A percentile compares a stretch with the other conserved stretches of the same genome.
Conservation (phyloP, 1,140 invertebrate species). For the Octopus sinensis region DNA sequence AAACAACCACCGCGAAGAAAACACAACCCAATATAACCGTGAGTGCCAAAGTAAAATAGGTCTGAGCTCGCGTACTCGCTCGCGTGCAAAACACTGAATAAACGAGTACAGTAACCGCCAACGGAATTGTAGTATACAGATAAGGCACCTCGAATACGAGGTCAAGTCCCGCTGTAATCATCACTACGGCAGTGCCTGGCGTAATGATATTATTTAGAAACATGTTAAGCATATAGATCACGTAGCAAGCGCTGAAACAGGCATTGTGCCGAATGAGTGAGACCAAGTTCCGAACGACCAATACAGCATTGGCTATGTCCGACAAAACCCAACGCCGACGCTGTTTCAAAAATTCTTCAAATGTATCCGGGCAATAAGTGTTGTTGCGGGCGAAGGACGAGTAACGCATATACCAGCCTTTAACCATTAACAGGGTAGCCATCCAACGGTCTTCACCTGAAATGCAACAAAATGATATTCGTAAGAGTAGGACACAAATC, state of each 20-base stretch:
- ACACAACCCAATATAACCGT: constrained; percentile 30
- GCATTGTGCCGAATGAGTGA: constrained; percentile 61
- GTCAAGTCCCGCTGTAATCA: constrained; percentile 35
- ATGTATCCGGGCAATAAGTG: constrained; percentile 37
- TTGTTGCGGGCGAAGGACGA: constrained; percentile 36
- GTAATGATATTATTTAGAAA: constrained; percentile 39
- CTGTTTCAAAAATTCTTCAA: constrained; percentile 39
- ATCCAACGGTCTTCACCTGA: constrained; percentile 39
- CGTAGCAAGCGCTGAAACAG: constrained; percentile 62
- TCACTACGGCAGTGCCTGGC: constrained; percentile 33
- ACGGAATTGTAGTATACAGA: constrained; percentile 25
- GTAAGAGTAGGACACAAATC: too few species aligned
- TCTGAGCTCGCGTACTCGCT: constrained; percentile 25
- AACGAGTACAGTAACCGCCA: constrained; percentile 26
- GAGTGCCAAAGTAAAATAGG: constrained; percentile 24
- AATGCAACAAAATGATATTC: background rate
- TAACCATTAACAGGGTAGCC: constrained; percentile 38
- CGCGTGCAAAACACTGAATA: constrained; percentile 31
- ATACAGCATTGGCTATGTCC: constrained; percentile 66
- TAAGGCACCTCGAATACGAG: constrained; percentile 34
- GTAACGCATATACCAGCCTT: constrained; percentile 36
- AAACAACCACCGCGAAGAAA: constrained; percentile 32
- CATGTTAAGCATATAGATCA: constrained; percentile 51
- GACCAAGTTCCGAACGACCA: constrained; percentile 61
- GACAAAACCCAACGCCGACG: constrained; percentile 63